Percentiles rank a stretch among this genome's conserved stretches.
Evolutionary conservation across 2,113 vertebrate species (phyloP).

Genomic region (Ctenodactylus gundi): DNA sequence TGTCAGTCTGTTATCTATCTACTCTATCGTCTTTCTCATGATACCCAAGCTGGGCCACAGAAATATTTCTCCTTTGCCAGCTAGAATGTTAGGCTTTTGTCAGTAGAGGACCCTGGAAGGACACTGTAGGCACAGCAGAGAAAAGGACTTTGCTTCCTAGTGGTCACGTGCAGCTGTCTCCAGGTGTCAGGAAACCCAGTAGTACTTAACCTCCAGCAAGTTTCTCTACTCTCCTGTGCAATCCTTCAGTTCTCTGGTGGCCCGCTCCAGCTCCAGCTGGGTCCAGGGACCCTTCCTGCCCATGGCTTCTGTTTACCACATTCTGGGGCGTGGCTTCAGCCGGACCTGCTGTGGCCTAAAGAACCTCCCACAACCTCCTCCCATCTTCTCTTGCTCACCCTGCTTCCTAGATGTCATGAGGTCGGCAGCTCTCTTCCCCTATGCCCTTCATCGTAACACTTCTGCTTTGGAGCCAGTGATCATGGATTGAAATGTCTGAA

Average conservation of each 20-base stretch:
- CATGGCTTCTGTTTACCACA: neutral
- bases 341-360: neutral
- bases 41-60: neutral
- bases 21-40: neutral
- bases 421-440: neutral
- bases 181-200: neutral
- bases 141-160: neutral
- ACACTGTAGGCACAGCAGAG: neutral
- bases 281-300: too few relatives aligned
- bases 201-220: neutral
- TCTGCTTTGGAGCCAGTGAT: neutral
- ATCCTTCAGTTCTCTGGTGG: neutral
- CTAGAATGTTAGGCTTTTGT: neutral
- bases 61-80: neutral
- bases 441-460: neutral
- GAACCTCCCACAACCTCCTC: neutral
- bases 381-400: neutral
- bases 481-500: neutral
- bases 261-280: neutral
- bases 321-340: neutral
- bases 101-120: neutral
- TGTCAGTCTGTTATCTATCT: neutral
- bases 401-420: neutral
- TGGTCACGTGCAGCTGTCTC: neutral
- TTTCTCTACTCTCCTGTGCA: neutral